phyloP scores from a whole-genome alignment of 2,797 vertebrate species.

The Okamejei kenojei region DNA sequence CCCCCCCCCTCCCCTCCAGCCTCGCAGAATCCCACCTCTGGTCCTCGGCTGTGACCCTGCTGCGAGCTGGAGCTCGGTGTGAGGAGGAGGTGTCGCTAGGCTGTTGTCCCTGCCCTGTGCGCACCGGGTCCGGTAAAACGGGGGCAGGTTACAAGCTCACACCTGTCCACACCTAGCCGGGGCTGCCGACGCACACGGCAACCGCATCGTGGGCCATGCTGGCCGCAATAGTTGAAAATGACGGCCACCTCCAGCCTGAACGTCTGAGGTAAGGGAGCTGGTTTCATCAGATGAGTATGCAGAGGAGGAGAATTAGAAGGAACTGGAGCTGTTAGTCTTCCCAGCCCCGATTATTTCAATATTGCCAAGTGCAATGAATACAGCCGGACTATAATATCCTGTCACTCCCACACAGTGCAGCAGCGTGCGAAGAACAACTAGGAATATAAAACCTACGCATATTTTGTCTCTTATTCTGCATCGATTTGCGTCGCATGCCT shows the following conservation, averaged over 20 bases:
- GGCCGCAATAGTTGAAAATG: no score
- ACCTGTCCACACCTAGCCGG: neutral
- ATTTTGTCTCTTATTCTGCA: neutral
- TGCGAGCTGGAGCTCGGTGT: neutral
- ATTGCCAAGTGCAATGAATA: neutral
- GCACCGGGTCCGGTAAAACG: no score
- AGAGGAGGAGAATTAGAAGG: neutral
- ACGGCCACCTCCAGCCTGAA: neutral
- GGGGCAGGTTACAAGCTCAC: neutral
- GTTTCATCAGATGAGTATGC: neutral
- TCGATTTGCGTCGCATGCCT: no score
- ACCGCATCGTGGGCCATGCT: neutral
- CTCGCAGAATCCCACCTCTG: neutral
- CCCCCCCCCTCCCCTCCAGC: neutral
- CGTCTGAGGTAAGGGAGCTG: neutral
- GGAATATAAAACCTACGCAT: neutral
- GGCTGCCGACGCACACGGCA: no score
- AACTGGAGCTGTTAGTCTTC: no score
- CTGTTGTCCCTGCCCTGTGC: neutral
- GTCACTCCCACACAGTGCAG: constrained; percentile 12
- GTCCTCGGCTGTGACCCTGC: neutral
- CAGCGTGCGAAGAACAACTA: neutral
- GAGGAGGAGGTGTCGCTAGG: neutral
- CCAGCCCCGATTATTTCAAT: neutral
- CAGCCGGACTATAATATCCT: neutral